Evolutionary conservation across 2,113 vertebrate genomes (phyloP).

Genomic region (Eonycteris spelaea): DNA sequence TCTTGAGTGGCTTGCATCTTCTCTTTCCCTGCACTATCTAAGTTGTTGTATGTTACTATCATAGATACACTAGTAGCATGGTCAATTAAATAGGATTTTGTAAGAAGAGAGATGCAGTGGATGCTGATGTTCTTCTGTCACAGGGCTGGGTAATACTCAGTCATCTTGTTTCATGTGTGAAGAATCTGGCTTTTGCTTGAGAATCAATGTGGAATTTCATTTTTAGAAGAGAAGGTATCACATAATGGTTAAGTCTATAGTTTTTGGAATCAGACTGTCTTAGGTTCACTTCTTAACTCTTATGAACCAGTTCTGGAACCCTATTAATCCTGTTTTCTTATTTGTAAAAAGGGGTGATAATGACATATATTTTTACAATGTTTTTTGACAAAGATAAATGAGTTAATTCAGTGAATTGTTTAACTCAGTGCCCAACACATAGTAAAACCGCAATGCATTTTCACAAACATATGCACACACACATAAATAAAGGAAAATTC

Average conservation of each 20-base stretch:
- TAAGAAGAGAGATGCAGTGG: not conserved
- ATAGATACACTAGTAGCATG: not conserved
- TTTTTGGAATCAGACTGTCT: not conserved
- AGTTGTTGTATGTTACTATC: not conserved
- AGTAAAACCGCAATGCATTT: not conserved
- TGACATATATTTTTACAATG: not conserved
- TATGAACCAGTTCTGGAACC: not conserved
- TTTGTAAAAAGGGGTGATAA: not conserved
- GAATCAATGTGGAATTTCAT: not conserved
- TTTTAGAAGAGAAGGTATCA: not conserved
- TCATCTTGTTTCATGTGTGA: not conserved
- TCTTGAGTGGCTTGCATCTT: not conserved
- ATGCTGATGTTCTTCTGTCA: not conserved
- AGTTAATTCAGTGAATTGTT: not conserved
- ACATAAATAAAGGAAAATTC: not conserved
- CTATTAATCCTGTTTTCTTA: not conserved
- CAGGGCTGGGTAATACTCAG: not conserved
- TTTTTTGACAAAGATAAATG: not conserved
- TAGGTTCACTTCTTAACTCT: not conserved
- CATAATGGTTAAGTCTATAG: not conserved
- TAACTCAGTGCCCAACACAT: not conserved
- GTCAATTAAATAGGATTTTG: not conserved
- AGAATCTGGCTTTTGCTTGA: not conserved
- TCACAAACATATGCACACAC: not conserved
- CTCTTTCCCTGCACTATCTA: not conserved